Base-by-base conservation (phyloP, 2,888 invertebrate genomes). In the Orthonevra nobilis region DNA sequence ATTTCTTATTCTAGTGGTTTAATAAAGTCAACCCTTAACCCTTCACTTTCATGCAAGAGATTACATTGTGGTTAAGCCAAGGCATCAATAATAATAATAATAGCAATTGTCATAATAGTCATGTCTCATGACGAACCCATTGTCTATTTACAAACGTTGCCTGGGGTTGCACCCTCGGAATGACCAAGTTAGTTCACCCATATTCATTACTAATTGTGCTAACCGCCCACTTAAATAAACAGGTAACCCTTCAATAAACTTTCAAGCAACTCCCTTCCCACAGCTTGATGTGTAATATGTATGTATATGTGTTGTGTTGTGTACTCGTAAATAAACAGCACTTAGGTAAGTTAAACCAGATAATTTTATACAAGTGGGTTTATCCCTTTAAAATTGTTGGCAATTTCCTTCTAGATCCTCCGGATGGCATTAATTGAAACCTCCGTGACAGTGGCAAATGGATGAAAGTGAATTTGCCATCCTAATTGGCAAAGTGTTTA, bases 391-490 rank as follows among this genome's bases (percentile, higher is more conserved):
- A 73, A 73, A 73, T 64, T 15, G 56, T 50, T 73, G 54, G 54
- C 56, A 72, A 72, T 72, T 63, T 63, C 54, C 63, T 54, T 48
- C 30, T 48, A 58, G 72, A 73, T 73, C 64, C 56, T 58, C 48
- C 54, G 72, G 56, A 64, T 42, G 64, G 56, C 28, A 73, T 73
- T 73, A 64, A 73, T 73, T 64, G 72, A 73, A 64, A 73, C 64
- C 64, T 64, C 40, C 64, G 54, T 61, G 70, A 70, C 70, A 70
- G 52, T 70, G 70, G 70, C 46, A 44, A 54, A 52, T 36, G 52
- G 46, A 38, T 68, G 56, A 68, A 56, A 68, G 68, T 61, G 70
- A 70, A 54, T 61, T 70, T 70, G 15, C 36, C 46, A 46, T 54
- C 61, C 58, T 70, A 70, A 70, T 58, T 70, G 61, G 52, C 52